Conservation (phyloP, 2,888 invertebrate genomes). For the Apoda limacodes region DNA sequence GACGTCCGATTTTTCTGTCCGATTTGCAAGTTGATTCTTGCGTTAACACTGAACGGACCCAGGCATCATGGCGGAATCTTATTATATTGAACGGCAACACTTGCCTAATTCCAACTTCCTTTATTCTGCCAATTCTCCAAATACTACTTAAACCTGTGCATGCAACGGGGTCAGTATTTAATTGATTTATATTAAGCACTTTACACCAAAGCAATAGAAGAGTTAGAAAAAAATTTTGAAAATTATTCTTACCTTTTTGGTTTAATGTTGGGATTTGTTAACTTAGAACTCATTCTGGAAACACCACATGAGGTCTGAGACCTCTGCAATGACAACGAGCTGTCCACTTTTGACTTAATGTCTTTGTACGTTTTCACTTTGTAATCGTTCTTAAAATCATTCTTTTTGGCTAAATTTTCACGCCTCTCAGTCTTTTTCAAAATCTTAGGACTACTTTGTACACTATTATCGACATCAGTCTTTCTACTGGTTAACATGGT, state of each 20-base stretch:
- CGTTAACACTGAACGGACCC: too few relatives aligned
- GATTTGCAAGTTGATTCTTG: too few relatives aligned
- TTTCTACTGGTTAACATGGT: constrained; percentile 74
- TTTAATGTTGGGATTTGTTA: constrained; percentile 49
- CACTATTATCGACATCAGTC: constrained; percentile 58
- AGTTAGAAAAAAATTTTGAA: too few relatives aligned
- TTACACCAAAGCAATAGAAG: too few relatives aligned
- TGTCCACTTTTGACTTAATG: constrained; percentile 86
- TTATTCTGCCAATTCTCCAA: too few relatives aligned
- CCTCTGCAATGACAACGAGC: constrained; percentile 61
- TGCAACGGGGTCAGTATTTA: too few relatives aligned
- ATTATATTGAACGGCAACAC: too few relatives aligned
- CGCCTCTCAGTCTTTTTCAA: constrained; percentile 77
- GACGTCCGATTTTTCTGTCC: too few relatives aligned
- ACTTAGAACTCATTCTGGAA: constrained; percentile 58
- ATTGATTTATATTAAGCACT: too few relatives aligned
- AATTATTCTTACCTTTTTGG: constrained; percentile 62
- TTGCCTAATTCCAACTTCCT: too few relatives aligned
- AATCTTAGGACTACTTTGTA: constrained; percentile 71
- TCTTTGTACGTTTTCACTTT: constrained; percentile 83
- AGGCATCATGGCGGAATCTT: too few relatives aligned
- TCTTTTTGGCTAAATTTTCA: constrained; percentile 68
- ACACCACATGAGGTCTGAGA: constrained; percentile 63
- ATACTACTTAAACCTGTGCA: too few relatives aligned
- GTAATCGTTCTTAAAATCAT: constrained; percentile 81